Base-by-base conservation (phyloP, 2,888 invertebrate species). In the Lasioglossum calceatum region DNA sequence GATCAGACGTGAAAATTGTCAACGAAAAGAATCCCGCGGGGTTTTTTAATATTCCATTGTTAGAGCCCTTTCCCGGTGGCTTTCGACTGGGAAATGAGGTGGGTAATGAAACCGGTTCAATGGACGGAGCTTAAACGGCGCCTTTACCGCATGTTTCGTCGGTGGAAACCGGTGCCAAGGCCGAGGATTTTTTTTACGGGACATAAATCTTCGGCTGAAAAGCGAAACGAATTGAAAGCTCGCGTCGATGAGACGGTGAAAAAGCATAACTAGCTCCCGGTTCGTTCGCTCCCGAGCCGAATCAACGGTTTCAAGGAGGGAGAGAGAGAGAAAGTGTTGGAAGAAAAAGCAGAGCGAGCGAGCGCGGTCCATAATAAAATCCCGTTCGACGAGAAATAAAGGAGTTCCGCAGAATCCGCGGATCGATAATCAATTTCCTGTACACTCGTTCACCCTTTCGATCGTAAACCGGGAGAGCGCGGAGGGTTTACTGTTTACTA, bases 341-440 rank as follows among this genome's bases (percentile, higher is more conserved):
- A 36, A 32, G 19, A 47, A 61, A 67, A 47, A n/a, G 47, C 47
- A 1, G 1, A 19, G 61, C 32, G 16, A 70, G 39, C 32, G 36
- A 16, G 47, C 47, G 16, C 47, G 58, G 67, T 67, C 47, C 36
- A 64, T 32, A 77, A 67, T n/a, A 77, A 70, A 77, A 39, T 32
- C 39, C 16, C 5, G 50, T 27, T 70, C 47, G n/a, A 36, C 39
- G 50, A 16, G 16, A 44, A 61, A 23, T 27, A 70, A 44, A 44
- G 58, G 73, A 32, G 32, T 73, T 44, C 72, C 42, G 58, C 23
- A 54, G 23, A 2, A 47, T 50, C 27, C 44, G 42, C 8, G 16
- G 19, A 54, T 64, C 27, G 58, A 67, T 32, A 58, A 77, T 77
- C 77, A n/a, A 73, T 73, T 58, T 32, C 44, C 54, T 44, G 64